These are phyloP conservation scores for Metaphire vulgaris DNA, from an alignment of 1,140 invertebrate species.

Conservation along the genomic window DNA sequence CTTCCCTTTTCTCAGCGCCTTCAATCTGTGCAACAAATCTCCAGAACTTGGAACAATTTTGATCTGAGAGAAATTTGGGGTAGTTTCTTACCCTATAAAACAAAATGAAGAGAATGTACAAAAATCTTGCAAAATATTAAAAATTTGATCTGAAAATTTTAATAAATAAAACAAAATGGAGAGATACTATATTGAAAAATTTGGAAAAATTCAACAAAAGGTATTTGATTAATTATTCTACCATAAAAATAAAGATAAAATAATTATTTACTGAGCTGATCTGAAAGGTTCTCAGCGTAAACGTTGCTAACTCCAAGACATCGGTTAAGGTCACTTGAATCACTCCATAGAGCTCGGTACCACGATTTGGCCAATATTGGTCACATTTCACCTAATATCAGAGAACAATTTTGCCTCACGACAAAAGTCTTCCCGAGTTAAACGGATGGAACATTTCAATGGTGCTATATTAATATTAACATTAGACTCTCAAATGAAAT, in stretches of 20 bases:
- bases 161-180: not conserved
- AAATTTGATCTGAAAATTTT: not conserved
- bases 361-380: conserved; percentile 87
- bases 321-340: conserved; percentile 78
- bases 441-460: too few species aligned
- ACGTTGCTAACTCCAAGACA: conserved; percentile 90
- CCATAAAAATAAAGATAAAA: not conserved
- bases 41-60: not conserved
- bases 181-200: too few species aligned
- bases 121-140: not conserved
- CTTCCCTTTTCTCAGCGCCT: conserved; percentile 2
- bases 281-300: conserved; percentile 86
- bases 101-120: not conserved
- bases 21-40: not conserved
- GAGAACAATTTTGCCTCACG: not conserved
- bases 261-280: conserved; percentile 6
- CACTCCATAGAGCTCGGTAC: conserved; percentile 85
- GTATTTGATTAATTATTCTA: not conserved
- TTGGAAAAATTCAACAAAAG: not conserved
- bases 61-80: too few species aligned
- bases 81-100: not conserved
- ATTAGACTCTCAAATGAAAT: too few species aligned
- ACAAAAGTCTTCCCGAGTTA: not conserved
- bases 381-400: conserved; percentile 18
- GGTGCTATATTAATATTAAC: too few species aligned